Percentiles rank a stretch among this genome's conserved stretches.
phyloP scores from a whole-genome alignment of 2,113 vertebrate species.

The Scomber japonicus region DNA sequence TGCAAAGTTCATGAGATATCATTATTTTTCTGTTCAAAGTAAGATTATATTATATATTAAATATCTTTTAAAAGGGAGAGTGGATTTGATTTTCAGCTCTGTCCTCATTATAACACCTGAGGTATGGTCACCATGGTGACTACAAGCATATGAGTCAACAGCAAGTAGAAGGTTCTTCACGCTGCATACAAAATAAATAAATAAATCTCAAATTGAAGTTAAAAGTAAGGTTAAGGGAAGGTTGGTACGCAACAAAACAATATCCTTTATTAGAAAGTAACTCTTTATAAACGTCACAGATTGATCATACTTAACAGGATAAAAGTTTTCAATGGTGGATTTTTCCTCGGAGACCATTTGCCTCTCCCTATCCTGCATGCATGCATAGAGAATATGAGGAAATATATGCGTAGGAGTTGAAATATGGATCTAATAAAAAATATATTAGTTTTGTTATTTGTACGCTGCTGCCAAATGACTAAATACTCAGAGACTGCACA shows the following conservation, averaged over 20 bases:
- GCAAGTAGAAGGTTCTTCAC: background rate
- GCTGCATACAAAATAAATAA: no score
- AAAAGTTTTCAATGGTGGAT: slow-evolving; percentile 43
- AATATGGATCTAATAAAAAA: slow-evolving; percentile 50
- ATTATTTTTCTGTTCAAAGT: no score
- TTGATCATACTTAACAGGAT: background rate
- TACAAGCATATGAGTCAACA: background rate
- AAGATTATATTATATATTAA: no score
- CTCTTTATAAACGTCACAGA: background rate
- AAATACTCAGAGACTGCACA: slow-evolving; percentile 61
- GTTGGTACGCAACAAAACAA: no score
- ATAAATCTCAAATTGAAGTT: no score
- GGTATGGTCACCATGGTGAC: slow-evolving; percentile 11
- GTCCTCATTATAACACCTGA: background rate
- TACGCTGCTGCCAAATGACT: slow-evolving; percentile 67
- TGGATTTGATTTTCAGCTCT: background rate
- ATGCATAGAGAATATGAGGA: slow-evolving; percentile 42
- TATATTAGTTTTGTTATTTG: slow-evolving; percentile 65
- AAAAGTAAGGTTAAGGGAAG: no score
- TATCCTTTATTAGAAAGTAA: background rate
- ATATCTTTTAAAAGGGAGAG: background rate
- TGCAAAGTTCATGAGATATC: no score
- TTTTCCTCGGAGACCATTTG: slow-evolving; percentile 43
- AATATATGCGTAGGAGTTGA: slow-evolving; percentile 62
- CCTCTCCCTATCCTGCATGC: slow-evolving; percentile 57